Evolutionary conservation across 1,140 invertebrate genomes (phyloP).

Genomic region (Neoseiulus cucumeris): DNA sequence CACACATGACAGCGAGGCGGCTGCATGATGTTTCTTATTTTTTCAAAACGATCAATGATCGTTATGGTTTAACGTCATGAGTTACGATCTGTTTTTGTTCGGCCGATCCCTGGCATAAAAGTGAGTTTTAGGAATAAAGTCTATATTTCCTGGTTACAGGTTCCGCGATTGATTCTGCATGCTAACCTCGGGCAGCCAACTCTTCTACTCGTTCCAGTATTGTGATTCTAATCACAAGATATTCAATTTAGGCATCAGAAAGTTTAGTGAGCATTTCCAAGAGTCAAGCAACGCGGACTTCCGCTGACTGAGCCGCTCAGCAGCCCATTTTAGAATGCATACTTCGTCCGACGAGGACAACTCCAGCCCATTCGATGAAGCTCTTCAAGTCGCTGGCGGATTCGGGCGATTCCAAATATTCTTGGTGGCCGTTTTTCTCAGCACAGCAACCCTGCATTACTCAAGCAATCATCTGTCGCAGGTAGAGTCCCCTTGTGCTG

Average conservation of each 20-base stretch:
- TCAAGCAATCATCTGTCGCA: conserved; percentile 1
- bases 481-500: neutral
- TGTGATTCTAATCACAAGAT: conserved; percentile 12
- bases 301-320: no score
- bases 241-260: neutral
- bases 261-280: no score
- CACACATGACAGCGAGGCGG: no score
- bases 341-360: neutral
- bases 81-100: no score
- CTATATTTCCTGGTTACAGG: neutral
- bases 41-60: no score
- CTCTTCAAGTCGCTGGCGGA: neutral
- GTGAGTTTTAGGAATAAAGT: no score
- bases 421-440: neutral
- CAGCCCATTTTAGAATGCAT: neutral
- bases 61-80: no score
- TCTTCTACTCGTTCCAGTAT: conserved; percentile 7
- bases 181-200: neutral
- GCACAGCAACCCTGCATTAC: neutral
- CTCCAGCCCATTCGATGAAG: neutral
- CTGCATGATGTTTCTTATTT: no score
- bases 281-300: no score
- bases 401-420: conserved; percentile 4
- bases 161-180: neutral
- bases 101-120: no score